These are phyloP conservation scores for Drosophila pruinosa DNA, from an alignment of 1,140 invertebrate genomes.

Conservation along the genomic window DNA sequence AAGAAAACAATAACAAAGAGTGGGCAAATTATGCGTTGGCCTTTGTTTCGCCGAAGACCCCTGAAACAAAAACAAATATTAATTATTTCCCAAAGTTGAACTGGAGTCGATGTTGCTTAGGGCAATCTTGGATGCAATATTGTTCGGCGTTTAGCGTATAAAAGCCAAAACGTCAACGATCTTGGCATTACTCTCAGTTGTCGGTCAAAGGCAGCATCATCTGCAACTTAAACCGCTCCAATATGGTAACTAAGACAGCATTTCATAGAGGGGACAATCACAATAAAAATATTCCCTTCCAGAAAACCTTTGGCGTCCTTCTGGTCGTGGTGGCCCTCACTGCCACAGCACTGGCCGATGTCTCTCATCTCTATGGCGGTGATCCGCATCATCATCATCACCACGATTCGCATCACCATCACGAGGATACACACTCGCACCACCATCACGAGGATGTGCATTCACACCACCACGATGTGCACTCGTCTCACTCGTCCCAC, in stretches of 20 bases:
- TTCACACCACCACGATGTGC: conserved; percentile 20
- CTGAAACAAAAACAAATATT: conserved; percentile 30
- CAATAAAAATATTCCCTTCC: background rate
- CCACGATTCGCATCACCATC: conserved; percentile 19
- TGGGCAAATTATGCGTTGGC: conserved; percentile 50
- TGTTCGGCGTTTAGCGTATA: conserved; percentile 41
- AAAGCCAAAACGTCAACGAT: conserved; percentile 48
- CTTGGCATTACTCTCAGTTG: conserved; percentile 59
- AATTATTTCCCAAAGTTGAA: conserved; percentile 49
- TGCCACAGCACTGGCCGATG: conserved; percentile 41
- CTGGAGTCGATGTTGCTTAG: conserved; percentile 15
- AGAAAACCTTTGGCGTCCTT: conserved; percentile 56
- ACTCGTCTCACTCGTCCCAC: background rate
- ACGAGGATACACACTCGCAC: conserved; percentile 21
- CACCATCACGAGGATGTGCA: conserved; percentile 30
- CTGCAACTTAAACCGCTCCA: conserved; percentile 10
- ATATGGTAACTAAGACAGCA: conserved; percentile 49
- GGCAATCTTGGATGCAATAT: conserved; percentile 26
- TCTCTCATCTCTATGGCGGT: conserved; percentile 59
- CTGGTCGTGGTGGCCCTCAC: conserved; percentile 40
- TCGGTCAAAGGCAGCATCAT: conserved; percentile 61
- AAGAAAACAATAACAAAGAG: background rate
- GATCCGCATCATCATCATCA: conserved; percentile 25
- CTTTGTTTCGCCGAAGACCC: conserved; percentile 31
- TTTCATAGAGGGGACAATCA: background rate